Percentiles rank a stretch among this genome's conserved stretches.
Evolutionary conservation across 1,140 invertebrate genomes (phyloP).

Genomic region (Colletes gigas): DNA sequence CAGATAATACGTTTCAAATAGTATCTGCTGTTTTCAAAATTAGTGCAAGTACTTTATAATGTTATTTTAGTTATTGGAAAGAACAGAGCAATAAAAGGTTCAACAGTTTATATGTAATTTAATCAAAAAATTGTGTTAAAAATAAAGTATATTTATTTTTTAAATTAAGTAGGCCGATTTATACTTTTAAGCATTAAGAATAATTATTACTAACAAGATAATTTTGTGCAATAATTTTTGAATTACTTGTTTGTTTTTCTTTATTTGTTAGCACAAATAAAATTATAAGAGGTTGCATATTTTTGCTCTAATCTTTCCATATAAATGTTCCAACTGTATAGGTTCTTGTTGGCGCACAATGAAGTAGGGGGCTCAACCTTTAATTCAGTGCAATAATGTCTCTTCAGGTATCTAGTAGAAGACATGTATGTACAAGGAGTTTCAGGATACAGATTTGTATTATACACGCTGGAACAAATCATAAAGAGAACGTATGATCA

Average conservation of each 20-base stretch:
- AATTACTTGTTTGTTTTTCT: background rate
- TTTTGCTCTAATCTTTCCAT: constrained; percentile 58
- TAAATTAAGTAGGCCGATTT: constrained; percentile 44
- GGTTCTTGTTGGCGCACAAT: constrained; percentile 80
- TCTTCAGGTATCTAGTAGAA: constrained; percentile 62
- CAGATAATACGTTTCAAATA: background rate
- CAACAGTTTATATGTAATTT: background rate
- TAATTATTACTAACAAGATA: background rate
- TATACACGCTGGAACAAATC: constrained; percentile 22
- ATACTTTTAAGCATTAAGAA: background rate
- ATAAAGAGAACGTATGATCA: constrained; percentile 33
- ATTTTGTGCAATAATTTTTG: background rate
- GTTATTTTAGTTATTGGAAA: constrained; percentile 13
- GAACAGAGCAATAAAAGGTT: constrained; percentile 21
- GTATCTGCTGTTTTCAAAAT: background rate
- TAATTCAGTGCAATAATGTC: constrained; percentile 74
- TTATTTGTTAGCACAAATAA: background rate
- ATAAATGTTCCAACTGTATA: constrained; percentile 43
- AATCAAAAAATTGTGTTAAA: background rate
- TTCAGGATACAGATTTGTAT: constrained; percentile 43
- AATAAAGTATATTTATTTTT: background rate
- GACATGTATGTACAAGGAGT: constrained; percentile 62
- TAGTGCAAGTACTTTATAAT: constrained; percentile 10
- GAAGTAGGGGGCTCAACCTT: constrained; percentile 75
- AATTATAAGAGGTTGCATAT: background rate